A percentile compares a stretch with the other conserved stretches of the same genome.
Conservation (phyloP, 2,888 invertebrate genomes). For the Strigamia crassipes region DNA sequence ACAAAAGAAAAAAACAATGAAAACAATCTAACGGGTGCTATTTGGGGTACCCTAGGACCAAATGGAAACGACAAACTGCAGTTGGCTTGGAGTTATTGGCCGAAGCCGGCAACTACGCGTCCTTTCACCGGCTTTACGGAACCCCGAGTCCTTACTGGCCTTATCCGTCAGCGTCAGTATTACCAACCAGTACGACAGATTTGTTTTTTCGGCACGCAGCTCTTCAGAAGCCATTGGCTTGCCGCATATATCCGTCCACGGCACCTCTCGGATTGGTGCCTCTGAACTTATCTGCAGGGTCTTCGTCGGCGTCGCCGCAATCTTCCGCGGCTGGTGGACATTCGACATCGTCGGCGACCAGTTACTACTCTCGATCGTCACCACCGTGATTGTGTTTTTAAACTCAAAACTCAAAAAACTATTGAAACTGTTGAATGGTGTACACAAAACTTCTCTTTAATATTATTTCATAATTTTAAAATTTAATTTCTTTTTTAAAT, state of each 20-base stretch:
- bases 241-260: conserved; percentile 61
- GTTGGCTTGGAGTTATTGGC: conserved; percentile 95
- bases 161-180: conserved; percentile 36
- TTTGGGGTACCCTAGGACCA: conserved; percentile 71
- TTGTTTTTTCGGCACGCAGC: conserved; percentile 82
- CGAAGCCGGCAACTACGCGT: conserved; percentile 97
- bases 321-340: conserved; percentile 7
- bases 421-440: neutral
- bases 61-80: conserved; percentile 99
- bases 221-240: conserved; percentile 85
- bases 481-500: neutral
- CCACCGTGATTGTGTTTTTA: conserved; percentile 47
- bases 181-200: conserved; percentile 64
- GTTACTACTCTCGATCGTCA: conserved; percentile 52
- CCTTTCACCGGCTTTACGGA: conserved; percentile 91
- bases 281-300: conserved; percentile 52
- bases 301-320: conserved; percentile 15
- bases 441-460: neutral
- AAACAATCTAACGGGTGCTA: conserved; percentile 50
- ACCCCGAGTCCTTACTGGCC: conserved; percentile 65
- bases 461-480: too few species aligned
- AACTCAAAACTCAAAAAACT: neutral
- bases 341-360: conserved; percentile 34
- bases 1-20: neutral
- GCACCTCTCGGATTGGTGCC: conserved; percentile 59